These are phyloP conservation scores for Dasypolia templi DNA, from an alignment of 2,888 invertebrate species.

Conservation along the genomic window DNA sequence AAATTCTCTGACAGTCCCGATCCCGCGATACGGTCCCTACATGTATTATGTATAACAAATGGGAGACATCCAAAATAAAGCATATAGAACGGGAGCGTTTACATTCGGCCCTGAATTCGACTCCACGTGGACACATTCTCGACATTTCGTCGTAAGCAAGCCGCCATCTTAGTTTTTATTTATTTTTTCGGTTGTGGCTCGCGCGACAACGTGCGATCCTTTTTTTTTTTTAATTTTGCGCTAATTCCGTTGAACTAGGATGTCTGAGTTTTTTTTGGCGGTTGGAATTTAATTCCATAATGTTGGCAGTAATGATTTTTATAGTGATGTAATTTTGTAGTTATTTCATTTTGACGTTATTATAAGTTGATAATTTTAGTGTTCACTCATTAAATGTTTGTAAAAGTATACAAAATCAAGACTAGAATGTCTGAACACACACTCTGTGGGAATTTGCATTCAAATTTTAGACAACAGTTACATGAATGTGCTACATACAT, in stretches of 20 bases:
- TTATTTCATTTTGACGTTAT: not conserved
- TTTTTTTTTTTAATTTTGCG: constrained; percentile 52
- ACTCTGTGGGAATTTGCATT: constrained; percentile 28
- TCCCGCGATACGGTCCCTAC: constrained; percentile 87
- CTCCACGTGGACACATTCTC: constrained; percentile 86
- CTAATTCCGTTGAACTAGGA: constrained; percentile 60
- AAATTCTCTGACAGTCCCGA: constrained; percentile 87
- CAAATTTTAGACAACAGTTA: constrained; percentile 26
- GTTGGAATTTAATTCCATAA: constrained; percentile 46
- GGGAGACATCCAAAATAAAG: constrained; percentile 90
- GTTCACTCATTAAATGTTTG: not conserved
- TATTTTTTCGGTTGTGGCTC: constrained; percentile 57
- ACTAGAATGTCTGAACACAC: constrained; percentile 12
- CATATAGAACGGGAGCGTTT: constrained; percentile 77
- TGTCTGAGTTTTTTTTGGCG: constrained; percentile 33
- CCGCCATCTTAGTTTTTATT: constrained; percentile 67
- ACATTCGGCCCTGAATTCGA: constrained; percentile 82
- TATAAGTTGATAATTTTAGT: not conserved
- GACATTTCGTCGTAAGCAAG: constrained; percentile 80
- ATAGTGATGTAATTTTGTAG: constrained; percentile 9
- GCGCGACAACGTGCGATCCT: constrained; percentile 56
- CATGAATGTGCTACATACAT: constrained; percentile 26
- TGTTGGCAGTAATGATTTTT: constrained; percentile 31
- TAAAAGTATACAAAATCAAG: not conserved
- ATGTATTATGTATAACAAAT: constrained; percentile 91